Percentiles rank a stretch among this genome's conserved stretches.
These are phyloP conservation scores for Latrodectus geometricus DNA, from an alignment of 1,140 invertebrate genomes.

Conservation along the genomic window DNA sequence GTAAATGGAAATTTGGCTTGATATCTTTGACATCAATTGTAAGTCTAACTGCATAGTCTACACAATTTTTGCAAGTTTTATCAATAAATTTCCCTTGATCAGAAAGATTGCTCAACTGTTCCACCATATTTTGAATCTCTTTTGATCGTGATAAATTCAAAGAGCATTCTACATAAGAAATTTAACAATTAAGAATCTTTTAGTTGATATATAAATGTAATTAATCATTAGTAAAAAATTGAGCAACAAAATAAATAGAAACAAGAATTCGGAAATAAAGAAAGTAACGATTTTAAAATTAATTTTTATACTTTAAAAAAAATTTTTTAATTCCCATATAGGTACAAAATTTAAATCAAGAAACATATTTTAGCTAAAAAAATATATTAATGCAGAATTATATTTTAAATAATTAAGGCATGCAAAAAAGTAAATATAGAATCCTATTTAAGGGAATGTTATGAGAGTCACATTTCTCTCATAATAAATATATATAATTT, in stretches of 20 bases:
- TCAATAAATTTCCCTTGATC: constrained; percentile 64
- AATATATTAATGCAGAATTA: too few species aligned
- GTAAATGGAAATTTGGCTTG: constrained; percentile 81
- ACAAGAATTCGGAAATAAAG: neutral
- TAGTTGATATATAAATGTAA: neutral
- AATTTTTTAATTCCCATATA: too few species aligned
- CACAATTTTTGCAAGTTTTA: constrained; percentile 69
- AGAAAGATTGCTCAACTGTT: constrained; percentile 76
- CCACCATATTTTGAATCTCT: constrained; percentile 77
- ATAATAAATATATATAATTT: too few species aligned
- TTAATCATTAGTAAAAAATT: neutral
- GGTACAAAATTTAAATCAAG: too few species aligned
- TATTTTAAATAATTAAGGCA: too few species aligned
- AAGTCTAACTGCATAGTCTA: constrained; percentile 76
- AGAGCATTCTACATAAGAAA: constrained; percentile 20
- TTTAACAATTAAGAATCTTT: too few species aligned
- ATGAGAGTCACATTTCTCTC: too few species aligned
- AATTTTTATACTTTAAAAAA: too few species aligned
- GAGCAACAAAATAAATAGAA: neutral
- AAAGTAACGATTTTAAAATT: too few species aligned
- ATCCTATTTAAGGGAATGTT: too few species aligned
- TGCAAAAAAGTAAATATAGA: too few species aligned
- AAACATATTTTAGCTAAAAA: too few species aligned
- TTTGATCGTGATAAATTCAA: constrained; percentile 77
- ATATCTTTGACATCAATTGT: constrained; percentile 83